Evolutionary conservation across 1,140 invertebrate species (phyloP).

Genomic region (Ceratosolen fusciceps): DNA sequence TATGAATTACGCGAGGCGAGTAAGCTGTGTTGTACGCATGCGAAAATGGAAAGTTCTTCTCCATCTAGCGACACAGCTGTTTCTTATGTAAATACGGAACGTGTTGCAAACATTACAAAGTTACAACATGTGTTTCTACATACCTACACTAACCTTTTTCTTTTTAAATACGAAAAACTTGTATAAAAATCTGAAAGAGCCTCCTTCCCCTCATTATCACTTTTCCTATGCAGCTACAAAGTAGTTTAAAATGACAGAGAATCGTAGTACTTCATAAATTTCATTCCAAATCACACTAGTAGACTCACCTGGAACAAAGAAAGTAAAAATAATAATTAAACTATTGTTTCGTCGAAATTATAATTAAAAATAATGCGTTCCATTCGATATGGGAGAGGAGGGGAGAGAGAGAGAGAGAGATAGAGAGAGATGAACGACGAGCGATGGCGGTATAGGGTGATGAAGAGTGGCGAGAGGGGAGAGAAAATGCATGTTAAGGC

Average conservation of each 20-base stretch:
- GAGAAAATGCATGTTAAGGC: neutral
- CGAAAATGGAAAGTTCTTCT: conserved; percentile 47
- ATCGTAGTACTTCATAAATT: conserved; percentile 20
- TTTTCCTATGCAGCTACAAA: neutral
- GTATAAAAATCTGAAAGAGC: conserved; percentile 12
- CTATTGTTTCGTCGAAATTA: neutral
- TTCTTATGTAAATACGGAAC: conserved; percentile 48
- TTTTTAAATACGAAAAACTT: neutral
- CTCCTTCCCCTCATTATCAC: neutral
- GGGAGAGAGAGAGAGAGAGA: too few species aligned
- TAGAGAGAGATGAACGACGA: too few species aligned
- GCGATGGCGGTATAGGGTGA: too few species aligned
- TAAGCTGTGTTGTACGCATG: neutral
- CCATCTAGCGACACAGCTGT: conserved; percentile 24
- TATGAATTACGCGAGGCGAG: conserved; percentile 13
- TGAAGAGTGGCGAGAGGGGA: too few species aligned
- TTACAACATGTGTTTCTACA: conserved; percentile 44
- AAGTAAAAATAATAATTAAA: conserved; percentile 9
- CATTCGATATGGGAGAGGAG: too few species aligned
- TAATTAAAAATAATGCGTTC: neutral
- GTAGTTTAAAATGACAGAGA: too few species aligned
- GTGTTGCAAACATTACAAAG: conserved; percentile 47
- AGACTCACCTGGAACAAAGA: conserved; percentile 35
- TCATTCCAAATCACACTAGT: neutral
- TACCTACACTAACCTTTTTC: conserved; percentile 20